Conservation (phyloP, 92 coral and sea anemone genomes). For the Porites lobata region DNA sequence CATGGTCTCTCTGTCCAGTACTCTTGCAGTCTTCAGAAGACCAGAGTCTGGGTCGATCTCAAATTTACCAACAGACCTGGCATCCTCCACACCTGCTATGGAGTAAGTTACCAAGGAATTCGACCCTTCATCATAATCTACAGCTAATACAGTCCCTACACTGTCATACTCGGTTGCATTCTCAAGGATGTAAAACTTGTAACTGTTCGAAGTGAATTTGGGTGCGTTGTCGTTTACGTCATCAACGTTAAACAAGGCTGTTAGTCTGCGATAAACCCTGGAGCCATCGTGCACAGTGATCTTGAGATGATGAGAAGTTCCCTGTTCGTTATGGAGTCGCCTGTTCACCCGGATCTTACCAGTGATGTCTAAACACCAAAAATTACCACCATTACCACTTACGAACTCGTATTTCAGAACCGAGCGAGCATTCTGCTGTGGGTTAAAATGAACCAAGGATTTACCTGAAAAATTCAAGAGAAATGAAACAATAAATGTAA, state of each 20-base stretch:
- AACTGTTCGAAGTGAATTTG: slow-evolving; percentile 60
- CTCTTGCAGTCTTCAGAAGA: slow-evolving; percentile 49
- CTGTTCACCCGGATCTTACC: slow-evolving; percentile 70
- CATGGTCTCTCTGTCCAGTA: slow-evolving; percentile 80
- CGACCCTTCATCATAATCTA: slow-evolving; percentile 79
- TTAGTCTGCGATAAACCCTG: slow-evolving; percentile 64
- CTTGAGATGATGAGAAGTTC: slow-evolving; percentile 62
- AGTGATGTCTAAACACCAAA: slow-evolving; percentile 88
- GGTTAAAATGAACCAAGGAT: slow-evolving; percentile 28
- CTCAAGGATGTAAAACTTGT: slow-evolving; percentile 76
- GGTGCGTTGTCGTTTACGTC: slow-evolving; percentile 95
- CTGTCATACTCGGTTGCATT: slow-evolving; percentile 58
- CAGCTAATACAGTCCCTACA: slow-evolving; percentile 62
- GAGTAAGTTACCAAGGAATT: slow-evolving; percentile 72
- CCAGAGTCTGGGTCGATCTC: slow-evolving; percentile 61
- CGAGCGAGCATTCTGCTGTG: slow-evolving; percentile 38
- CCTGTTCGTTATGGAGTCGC: slow-evolving; percentile 80
- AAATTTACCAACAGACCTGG: slow-evolving; percentile 71
- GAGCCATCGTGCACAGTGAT: slow-evolving; percentile 67
- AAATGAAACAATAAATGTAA: background rate
- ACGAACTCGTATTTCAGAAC: slow-evolving; percentile 79
- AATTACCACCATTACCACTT: slow-evolving; percentile 72
- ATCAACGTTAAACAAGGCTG: slow-evolving; percentile 60
- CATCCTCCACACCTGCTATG: slow-evolving; percentile 75
- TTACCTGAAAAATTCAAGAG: background rate